phyloP scores from a whole-genome alignment of 2,113 vertebrate genomes.

The Indicator indicator region DNA sequence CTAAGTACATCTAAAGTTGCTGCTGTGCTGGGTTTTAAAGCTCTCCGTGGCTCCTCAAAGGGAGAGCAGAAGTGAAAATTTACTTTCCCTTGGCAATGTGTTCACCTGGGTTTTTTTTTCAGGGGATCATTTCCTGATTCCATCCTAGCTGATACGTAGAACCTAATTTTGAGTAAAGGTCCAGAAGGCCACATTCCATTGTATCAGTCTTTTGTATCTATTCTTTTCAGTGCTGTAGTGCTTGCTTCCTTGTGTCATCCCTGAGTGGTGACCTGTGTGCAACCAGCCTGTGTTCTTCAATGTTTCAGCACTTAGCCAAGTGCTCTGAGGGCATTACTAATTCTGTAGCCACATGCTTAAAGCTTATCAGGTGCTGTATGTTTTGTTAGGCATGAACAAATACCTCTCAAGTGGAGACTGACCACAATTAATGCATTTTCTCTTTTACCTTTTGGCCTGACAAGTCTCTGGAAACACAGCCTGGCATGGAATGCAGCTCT shows the following conservation, averaged over 20 bases:
- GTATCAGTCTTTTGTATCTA: neutral
- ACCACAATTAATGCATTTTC: neutral
- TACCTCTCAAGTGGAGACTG: neutral
- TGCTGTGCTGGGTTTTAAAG: neutral
- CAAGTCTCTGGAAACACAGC: neutral
- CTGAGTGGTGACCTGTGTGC: neutral
- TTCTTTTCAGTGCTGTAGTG: neutral
- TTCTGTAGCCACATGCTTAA: neutral
- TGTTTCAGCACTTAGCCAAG: neutral
- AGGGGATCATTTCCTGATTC: neutral
- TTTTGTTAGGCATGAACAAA: neutral
- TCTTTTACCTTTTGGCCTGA: neutral
- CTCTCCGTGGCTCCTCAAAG: neutral
- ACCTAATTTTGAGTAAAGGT: neutral
- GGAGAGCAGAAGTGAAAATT: neutral
- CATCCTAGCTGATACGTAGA: neutral
- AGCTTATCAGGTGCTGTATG: neutral
- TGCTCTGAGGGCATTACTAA: neutral
- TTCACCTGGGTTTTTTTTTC: neutral
- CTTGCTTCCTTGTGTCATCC: neutral
- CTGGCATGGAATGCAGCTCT: neutral
- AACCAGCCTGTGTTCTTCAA: neutral
- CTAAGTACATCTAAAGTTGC: neutral
- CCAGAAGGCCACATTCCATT: neutral
- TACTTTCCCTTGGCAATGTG: neutral